Percentiles rank a stretch among this genome's conserved stretches.
Evolutionary conservation across 2,797 vertebrate genomes (phyloP).

Genomic region (Dryobates pubescens): DNA sequence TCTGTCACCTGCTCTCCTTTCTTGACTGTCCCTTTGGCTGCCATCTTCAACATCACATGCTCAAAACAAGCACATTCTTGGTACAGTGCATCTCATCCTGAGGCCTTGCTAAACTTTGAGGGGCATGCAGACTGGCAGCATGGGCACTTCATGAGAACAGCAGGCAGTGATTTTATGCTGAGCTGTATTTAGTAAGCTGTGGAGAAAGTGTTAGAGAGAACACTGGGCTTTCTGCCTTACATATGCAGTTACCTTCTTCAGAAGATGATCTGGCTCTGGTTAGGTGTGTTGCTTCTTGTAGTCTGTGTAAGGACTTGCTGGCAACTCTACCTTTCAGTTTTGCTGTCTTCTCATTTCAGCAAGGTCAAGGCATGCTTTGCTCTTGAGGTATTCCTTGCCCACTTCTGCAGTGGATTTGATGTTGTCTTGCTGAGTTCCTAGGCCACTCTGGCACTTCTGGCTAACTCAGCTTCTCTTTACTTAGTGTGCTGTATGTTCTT

Average conservation of each 20-base stretch:
- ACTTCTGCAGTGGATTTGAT: not conserved
- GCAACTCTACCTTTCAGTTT: not conserved
- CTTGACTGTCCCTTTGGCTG: not conserved
- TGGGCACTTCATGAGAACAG: not conserved
- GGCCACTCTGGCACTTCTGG: not conserved
- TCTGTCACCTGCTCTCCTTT: not conserved
- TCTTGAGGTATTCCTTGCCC: not conserved
- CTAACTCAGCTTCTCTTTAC: not conserved
- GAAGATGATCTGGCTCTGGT: not conserved
- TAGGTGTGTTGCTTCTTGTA: not conserved
- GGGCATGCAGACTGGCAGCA: rapidly evolving
- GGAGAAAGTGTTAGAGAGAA: not conserved
- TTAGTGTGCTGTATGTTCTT: not conserved
- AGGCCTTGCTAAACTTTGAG: not conserved
- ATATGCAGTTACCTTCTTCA: not conserved
- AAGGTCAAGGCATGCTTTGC: not conserved
- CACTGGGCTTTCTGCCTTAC: not conserved
- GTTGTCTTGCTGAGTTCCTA: not conserved
- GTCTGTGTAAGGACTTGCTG: not conserved
- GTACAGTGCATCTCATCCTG: not conserved
- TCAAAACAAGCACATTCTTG: not conserved
- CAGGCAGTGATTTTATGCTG: not conserved
- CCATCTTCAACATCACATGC: not conserved
- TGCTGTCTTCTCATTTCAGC: not conserved
- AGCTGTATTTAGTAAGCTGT: not conserved